Base-by-base conservation (phyloP, 2,797 vertebrate species). In the Sus cebifrons region DNA sequence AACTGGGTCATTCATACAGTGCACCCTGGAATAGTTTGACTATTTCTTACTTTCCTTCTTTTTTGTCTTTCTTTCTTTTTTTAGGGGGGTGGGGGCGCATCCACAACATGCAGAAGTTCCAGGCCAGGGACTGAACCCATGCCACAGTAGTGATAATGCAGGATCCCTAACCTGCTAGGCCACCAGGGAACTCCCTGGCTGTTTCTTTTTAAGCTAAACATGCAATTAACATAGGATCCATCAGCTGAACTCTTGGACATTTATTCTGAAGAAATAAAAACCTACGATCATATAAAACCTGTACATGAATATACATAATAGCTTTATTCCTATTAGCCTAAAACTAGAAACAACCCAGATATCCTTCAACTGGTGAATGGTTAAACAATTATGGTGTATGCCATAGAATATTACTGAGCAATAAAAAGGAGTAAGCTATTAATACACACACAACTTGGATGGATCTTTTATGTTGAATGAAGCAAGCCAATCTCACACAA, bases 251-350 rank as follows among this genome's bases (percentile, higher is more conserved):
- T 65, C 75, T 75, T 36, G 73, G 67, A n/a, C 65, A 74, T 73
- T 67, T 83, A 73, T 79, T 87, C 17, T 36, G 60, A 65, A 94
- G 25, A 89, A 32, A 49, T 60, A 36, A 85, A 84, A 89, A 65
- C n/a, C 12, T 91, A 71, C 5, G 16, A 65, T 71, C 64, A 73
- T 15, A 44, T 5, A 70, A 86, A 40, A 67, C 5, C 36, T 94
- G 32, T 49, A 52, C 25, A 52, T 77, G 32, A 84, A 40, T 71
- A 73, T 65, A 40, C 13, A 36, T 25, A 79, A 67, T 23, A 65
- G 7, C 27, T 73, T 32, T 73, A 71, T 58, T 78, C 73, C 36
- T 64, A 49, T 84, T 40, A 71, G 70, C 52, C 21, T 9, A n/a
- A 91, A 49, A 88, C n/a, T 71, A 32, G 56, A 64, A 77, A 58